Percentiles rank a stretch among this genome's conserved stretches.
These are phyloP conservation scores for Aleiodes leptofemur DNA, from an alignment of 2,888 invertebrate genomes.

Conservation along the genomic window DNA sequence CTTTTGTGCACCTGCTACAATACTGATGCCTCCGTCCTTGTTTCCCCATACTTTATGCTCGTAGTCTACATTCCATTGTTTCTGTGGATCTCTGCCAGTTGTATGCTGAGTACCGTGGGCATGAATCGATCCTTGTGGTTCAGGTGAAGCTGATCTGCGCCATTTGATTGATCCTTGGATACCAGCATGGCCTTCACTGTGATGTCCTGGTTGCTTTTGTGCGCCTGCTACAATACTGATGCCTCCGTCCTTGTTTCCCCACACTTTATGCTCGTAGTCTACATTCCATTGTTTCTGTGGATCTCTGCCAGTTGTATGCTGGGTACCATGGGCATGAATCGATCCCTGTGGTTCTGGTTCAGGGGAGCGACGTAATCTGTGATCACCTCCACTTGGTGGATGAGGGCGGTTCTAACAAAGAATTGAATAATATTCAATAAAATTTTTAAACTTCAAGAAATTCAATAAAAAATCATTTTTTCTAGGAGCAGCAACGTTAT, in stretches of 20 bases:
- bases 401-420: constrained; percentile 4
- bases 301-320: constrained; percentile 55
- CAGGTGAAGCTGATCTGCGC: constrained; percentile 24
- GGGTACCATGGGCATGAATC: not conserved
- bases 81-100: constrained; percentile 55
- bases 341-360: not conserved
- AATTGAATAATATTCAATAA: not conserved
- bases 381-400: not conserved
- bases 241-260: constrained; percentile 52
- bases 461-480: too few species aligned
- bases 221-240: constrained; percentile 50
- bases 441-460: too few species aligned
- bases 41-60: constrained; percentile 54
- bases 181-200: not conserved
- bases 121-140: constrained; percentile 52
- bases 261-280: constrained; percentile 55
- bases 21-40: constrained; percentile 54
- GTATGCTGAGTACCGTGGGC: constrained; percentile 50
- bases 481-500: too few species aligned
- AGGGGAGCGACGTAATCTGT: not conserved
- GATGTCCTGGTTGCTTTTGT: constrained; percentile 50
- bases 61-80: constrained; percentile 55
- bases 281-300: constrained; percentile 55
- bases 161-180: too few species aligned
- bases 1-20: constrained; percentile 53